Base-by-base conservation (phyloP, 2,888 invertebrate species). In the Chrysolina oricalcia region DNA sequence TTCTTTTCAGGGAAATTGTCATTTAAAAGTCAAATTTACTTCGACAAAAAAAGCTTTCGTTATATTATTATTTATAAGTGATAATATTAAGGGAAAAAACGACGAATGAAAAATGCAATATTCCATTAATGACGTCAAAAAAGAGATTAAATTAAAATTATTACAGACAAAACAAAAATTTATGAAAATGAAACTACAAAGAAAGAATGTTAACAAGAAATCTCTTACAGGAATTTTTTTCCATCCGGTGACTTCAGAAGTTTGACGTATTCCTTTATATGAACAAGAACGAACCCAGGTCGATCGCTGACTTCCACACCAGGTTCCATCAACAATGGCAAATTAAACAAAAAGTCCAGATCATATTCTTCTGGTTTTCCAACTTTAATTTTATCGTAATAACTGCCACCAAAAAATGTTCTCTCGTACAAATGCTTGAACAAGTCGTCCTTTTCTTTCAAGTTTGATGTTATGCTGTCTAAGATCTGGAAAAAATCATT, bases 321-420 rank as follows among this genome's bases (percentile, higher is more conserved):
- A 40, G 90, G 89, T 50, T 87, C 87, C 70, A 89, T 88, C 15
- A 90, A 83, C 13, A 86, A 86, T 2, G 92, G 92, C 17, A 93
- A 83, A 0, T 89, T 87, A 63, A 93, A 89, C 3, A 92, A 88
- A 6, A 92, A 87, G 86, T 93, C 91, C 84, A 93, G 88, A 82
- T 93, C 93, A 80, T 90, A 93, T 81, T 93, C 93, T 76, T 92
- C 90, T 19, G 93, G 90, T 72, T 90, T 89, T 2, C 90, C 89
- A 0, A 92, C 90, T 85, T 91, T 91, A 40, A 92, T 89, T n/a
- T 90, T 89, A 81, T 93, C 93, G 76, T 91, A 92, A 50, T 89
- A 92, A 82, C 92, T 93, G 13, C 93, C 93, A 0, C 91, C 91
- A 78, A 89, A 91, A 74, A 90, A 87, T 1, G 88, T 86, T 19